Conservation (phyloP, 2,797 vertebrate species). For the Gallirallus australis region DNA sequence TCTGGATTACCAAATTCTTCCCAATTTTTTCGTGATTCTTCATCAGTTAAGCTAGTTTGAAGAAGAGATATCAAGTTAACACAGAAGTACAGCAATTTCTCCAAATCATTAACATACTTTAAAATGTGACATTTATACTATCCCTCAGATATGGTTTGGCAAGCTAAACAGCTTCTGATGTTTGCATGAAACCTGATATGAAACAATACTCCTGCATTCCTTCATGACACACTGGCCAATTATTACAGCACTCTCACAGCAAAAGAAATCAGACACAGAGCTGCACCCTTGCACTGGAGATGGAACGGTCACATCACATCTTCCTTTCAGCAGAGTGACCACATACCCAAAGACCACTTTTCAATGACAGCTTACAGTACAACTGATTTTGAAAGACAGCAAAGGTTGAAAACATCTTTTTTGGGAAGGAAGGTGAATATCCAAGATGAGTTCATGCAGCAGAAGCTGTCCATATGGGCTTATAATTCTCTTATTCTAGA, state of each 20-base stretch:
- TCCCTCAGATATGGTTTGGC: background rate
- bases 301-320: background rate
- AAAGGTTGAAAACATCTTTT: background rate
- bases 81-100: background rate
- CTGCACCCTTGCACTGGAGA: background rate
- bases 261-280: background rate
- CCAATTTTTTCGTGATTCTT: conserved; percentile 93
- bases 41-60: conserved; percentile 91
- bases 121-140: background rate
- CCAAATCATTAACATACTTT: background rate
- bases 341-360: background rate
- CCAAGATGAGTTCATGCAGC: background rate
- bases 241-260: background rate
- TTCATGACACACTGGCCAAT: background rate
- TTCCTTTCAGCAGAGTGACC: background rate
- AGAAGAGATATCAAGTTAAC: background rate
- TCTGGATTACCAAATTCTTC: conserved; percentile 95
- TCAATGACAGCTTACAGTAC: background rate
- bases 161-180: background rate
- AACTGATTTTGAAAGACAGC: background rate
- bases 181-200: background rate
- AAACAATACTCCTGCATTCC: background rate
- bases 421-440: background rate
- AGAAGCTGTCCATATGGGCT: background rate
- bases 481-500: background rate